Base-by-base conservation (phyloP, 2,113 vertebrate genomes). In the Aramus guarauna region DNA sequence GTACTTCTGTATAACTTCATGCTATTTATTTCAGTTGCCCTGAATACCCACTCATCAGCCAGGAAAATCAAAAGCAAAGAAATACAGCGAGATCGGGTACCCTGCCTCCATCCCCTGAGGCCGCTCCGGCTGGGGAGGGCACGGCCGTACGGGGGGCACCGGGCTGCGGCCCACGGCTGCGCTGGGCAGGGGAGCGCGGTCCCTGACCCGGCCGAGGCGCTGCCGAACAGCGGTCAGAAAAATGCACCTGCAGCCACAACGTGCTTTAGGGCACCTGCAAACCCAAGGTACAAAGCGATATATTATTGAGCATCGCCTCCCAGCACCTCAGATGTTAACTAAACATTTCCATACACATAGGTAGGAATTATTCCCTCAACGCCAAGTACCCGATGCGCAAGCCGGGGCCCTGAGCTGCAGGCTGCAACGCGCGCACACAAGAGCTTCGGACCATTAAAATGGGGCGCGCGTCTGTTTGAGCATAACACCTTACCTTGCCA, bases 361-460 rank as follows among this genome's bases (percentile, higher is more conserved):
- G 47, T 0, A 1, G 5, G 32, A n/a, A 36, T 11, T 45, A 29
- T 3, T 56, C 36, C 0, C 17, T 2, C 3, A 63, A n/a, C 2
- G 11, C 55, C 75, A 41, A 43, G 60, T 16, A 10, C 14, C 14
- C 5, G 41, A 5, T 2, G 34, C 43, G 53, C 86, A 15, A 32
- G 69, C 45, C 5, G 56, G 24, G 62, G 64, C 21, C 41, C 82
- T 9, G 4, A 21, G 5, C 39, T 14, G 47, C 79, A 23, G 68
- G 47, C 48, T 27, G 14, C 74, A 18, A 0, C 8, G 9, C 3
- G 6, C 6, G 59, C 59, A 36, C 58, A 14, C n/a, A 8, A 10
- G 18, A 23, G 41, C 53, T 10, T 20, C 16, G 34, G 32, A 1
- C 47, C n/a, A 3, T 8, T 2, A 1, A 39, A 36, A 19, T 2